These are phyloP conservation scores for Caenorhabditis sp. DNA, from an alignment of 2,888 invertebrate species.

Conservation along the genomic window DNA sequence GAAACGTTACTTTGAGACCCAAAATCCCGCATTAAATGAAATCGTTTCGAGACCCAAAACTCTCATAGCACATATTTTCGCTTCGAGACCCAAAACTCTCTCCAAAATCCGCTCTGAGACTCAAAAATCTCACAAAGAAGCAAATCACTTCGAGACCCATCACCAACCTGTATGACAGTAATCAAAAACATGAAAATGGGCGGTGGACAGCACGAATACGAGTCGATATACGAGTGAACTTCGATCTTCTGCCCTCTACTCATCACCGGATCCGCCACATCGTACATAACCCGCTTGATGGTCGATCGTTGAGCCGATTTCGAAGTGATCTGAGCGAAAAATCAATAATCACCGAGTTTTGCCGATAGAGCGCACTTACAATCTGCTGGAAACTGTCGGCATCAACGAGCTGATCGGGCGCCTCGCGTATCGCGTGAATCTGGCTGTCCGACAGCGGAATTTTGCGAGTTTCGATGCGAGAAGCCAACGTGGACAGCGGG, in stretches of 20 bases:
- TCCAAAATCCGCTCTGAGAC: too few species aligned
- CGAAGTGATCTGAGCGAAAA: constrained; percentile 57
- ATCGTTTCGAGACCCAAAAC: too few species aligned
- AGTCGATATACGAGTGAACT: constrained; percentile 71
- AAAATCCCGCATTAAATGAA: too few species aligned
- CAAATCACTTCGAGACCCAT: not conserved
- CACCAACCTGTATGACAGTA: constrained; percentile 87
- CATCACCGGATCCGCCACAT: constrained; percentile 64
- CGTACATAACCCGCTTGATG: constrained; percentile 62
- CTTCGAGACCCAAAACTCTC: not conserved
- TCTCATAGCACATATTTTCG: not conserved
- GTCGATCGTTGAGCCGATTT: constrained; percentile 61
- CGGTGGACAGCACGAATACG: constrained; percentile 87
- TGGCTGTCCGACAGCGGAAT: constrained; percentile 56
- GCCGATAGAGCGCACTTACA: constrained; percentile 39
- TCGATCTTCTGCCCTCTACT: constrained; percentile 58
- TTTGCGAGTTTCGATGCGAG: constrained; percentile 47
- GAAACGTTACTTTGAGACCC: constrained; percentile 16
- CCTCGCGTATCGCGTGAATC: constrained; percentile 61
- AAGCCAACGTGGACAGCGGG: constrained; percentile 48
- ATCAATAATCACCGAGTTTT: too few species aligned
- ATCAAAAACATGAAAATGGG: constrained; percentile 95
- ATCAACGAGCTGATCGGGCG: constrained; percentile 64
- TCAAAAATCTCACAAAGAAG: not conserved
- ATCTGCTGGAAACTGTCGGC: constrained; percentile 68